Evolutionary conservation across 1,140 invertebrate genomes (phyloP).

Genomic region (Leptoteleia sp.): DNA sequence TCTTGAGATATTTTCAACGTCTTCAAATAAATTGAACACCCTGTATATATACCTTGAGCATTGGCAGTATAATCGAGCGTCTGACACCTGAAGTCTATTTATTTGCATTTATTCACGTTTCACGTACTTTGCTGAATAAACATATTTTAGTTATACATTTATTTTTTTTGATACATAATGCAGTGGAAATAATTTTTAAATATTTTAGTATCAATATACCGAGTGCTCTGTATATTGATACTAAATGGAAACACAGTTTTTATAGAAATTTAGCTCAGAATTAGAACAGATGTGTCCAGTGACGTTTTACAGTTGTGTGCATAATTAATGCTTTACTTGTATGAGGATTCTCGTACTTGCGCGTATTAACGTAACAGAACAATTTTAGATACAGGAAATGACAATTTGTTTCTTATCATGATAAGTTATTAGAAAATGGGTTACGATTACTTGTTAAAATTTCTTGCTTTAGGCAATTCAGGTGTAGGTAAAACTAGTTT

Average conservation of each 20-base stretch:
- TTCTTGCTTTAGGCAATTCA: slow-evolving; percentile 95
- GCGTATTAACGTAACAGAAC: not conserved
- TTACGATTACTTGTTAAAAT: slow-evolving; percentile 98
- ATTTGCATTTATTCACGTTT: slow-evolving; percentile 33
- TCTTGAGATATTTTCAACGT: no score
- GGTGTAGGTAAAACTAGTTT: slow-evolving; percentile 97
- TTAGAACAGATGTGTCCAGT: slow-evolving; percentile 36
- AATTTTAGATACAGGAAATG: slow-evolving; percentile 11
- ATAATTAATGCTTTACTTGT: slow-evolving; percentile 41
- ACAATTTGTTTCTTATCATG: slow-evolving; percentile 14
- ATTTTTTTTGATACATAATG: not conserved
- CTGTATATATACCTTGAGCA: slow-evolving; percentile 8
- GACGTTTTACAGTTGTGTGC: slow-evolving; percentile 36
- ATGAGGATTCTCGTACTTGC: slow-evolving; percentile 11
- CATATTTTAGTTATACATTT: slow-evolving; percentile 9
- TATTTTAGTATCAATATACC: no score
- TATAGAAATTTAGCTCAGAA: slow-evolving; percentile 37
- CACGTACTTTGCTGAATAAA: slow-evolving; percentile 11
- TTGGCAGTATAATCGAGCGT: slow-evolving; percentile 24
- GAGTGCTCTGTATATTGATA: no score
- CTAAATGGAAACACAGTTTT: no score
- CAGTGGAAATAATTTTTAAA: no score
- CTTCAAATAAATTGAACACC: no score
- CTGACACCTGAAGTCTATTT: slow-evolving; percentile 21
- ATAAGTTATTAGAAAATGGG: slow-evolving; percentile 82